Conservation (phyloP, 2,113 vertebrate genomes). For the Anoura caudifer region DNA sequence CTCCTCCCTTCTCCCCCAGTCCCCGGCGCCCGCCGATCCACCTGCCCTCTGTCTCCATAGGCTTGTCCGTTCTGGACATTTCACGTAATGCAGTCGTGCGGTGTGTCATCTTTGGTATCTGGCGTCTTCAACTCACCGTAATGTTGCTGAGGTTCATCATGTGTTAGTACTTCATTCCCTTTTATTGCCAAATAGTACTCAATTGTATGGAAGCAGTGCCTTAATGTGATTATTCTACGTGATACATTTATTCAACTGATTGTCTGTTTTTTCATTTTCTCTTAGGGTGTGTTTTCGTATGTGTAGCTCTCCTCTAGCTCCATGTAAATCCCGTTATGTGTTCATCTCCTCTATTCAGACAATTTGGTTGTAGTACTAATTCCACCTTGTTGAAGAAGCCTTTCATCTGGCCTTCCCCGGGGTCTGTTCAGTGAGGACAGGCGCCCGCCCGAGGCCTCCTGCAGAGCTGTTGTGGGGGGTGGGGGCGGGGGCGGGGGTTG, state of each 20-base stretch:
- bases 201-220: background rate
- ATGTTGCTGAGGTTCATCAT: background rate
- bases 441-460: background rate
- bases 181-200: background rate
- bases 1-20: background rate
- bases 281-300: background rate
- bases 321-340: background rate
- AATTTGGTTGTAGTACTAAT: background rate
- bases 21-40: background rate
- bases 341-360: background rate
- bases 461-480: background rate
- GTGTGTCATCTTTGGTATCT: background rate
- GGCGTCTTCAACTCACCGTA: background rate
- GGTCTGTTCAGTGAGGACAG: background rate
- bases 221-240: background rate
- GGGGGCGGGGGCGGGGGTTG: no score
- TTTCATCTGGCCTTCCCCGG: background rate
- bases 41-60: background rate
- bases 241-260: background rate
- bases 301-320: background rate
- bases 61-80: background rate
- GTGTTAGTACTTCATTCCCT: background rate
- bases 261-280: background rate
- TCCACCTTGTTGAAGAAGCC: background rate
- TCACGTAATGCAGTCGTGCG: background rate